Conservation (phyloP, 2,113 vertebrate genomes). For the Camelus dromedarius region DNA sequence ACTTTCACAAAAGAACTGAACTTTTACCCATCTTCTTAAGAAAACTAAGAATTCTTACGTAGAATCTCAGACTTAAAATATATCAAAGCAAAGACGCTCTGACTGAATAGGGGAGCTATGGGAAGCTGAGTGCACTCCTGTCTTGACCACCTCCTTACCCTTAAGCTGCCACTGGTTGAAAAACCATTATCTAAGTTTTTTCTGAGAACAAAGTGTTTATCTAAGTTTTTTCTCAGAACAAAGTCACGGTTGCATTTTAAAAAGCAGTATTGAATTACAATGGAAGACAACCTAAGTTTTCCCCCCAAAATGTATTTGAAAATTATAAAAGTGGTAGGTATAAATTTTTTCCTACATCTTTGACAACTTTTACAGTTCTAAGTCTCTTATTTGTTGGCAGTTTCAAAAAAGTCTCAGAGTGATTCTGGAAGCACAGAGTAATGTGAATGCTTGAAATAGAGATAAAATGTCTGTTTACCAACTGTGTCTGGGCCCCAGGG, state of each 20-base stretch:
- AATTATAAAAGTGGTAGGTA: neutral
- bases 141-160: neutral
- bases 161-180: neutral
- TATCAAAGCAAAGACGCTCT: neutral
- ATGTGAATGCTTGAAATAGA: neutral
- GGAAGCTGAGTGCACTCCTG: neutral
- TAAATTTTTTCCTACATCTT: neutral
- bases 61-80: neutral
- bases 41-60: neutral
- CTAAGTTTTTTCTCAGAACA: neutral
- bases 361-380: neutral
- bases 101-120: neutral
- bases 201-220: neutral
- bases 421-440: slow-evolving; percentile 3
- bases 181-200: neutral
- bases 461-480: neutral
- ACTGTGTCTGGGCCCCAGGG: neutral
- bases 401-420: neutral
- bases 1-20: neutral
- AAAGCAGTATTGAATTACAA: neutral
- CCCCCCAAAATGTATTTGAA: neutral
- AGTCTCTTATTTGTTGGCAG: neutral
- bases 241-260: neutral
- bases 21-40: neutral
- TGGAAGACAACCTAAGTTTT: neutral